Evolutionary conservation across 2,888 invertebrate species (phyloP).

Genomic region (Desoria tigrina): DNA sequence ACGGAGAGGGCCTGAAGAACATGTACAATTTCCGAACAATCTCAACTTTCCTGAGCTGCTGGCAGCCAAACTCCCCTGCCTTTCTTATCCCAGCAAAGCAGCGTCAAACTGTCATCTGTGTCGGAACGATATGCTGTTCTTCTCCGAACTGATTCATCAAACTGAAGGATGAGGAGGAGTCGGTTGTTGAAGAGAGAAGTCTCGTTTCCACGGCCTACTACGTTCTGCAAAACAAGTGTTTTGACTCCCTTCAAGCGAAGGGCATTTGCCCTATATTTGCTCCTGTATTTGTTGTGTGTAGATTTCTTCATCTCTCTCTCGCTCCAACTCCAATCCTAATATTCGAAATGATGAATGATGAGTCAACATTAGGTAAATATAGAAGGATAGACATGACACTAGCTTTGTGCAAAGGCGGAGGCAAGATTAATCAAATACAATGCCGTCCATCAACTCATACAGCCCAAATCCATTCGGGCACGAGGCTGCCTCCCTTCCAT

Average conservation of each 20-base stretch:
- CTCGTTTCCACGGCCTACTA: too few relatives aligned
- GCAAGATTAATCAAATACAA: slow-evolving; percentile 39
- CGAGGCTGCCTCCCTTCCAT: background rate
- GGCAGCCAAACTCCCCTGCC: slow-evolving; percentile 2
- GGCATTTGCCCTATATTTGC: background rate
- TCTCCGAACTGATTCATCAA: slow-evolving; percentile 19
- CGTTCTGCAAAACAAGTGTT: slow-evolving; percentile 25
- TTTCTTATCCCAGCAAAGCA: slow-evolving; percentile 11
- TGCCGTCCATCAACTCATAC: slow-evolving; percentile 22
- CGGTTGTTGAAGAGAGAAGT: background rate
- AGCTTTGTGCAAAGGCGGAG: slow-evolving; percentile 31
- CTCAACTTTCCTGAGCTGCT: slow-evolving; percentile 22
- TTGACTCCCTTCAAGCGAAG: background rate
- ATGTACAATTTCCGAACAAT: slow-evolving; percentile 22
- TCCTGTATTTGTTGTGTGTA: background rate
- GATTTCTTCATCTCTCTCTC: background rate
- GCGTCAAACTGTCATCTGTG: slow-evolving; percentile 26
- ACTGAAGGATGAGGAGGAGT: slow-evolving; percentile 5
- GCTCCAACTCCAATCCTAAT: slow-evolving; percentile 4
- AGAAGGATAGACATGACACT: slow-evolving; percentile 37
- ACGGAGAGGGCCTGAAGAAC: background rate
- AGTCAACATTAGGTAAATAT: slow-evolving; percentile 47
- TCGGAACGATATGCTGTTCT: slow-evolving; percentile 15
- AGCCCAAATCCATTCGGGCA: slow-evolving; percentile 6
- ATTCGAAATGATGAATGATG: slow-evolving; percentile 45